A percentile compares a stretch with the other conserved stretches of the same genome.
Conservation (phyloP, 2,113 vertebrate genomes). For the Prionailurus bengalensis region DNA sequence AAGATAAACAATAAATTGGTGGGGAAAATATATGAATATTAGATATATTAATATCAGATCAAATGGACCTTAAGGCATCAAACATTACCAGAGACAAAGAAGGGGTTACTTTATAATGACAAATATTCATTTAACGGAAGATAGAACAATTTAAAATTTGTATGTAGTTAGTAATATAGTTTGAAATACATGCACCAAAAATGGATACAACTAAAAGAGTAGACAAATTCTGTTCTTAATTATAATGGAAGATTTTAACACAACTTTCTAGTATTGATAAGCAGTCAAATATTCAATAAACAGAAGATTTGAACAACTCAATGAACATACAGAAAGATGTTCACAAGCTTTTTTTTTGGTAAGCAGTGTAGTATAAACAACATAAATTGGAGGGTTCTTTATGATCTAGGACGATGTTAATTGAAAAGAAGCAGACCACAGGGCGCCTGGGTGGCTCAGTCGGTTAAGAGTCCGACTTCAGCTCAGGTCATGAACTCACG, state of each 20-base stretch:
- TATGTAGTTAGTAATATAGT: neutral
- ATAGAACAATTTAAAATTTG: neutral
- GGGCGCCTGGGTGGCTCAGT: too few species aligned
- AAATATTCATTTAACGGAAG: neutral
- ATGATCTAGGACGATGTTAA: neutral
- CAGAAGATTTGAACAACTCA: neutral
- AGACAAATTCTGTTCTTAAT: neutral
- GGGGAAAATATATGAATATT: neutral
- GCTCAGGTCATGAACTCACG: too few species aligned
- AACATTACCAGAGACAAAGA: neutral
- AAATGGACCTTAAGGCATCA: neutral
- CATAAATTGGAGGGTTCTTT: neutral
- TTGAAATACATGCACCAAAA: slow-evolving; percentile 2
- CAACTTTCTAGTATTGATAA: neutral
- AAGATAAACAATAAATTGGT: neutral
- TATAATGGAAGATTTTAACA: neutral
- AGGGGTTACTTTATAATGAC: neutral
- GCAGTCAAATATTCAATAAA: neutral
- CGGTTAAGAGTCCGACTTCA: too few species aligned
- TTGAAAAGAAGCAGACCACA: neutral
- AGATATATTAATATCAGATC: neutral
- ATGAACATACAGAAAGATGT: neutral
- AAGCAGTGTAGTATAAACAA: neutral
- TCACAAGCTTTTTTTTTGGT: neutral
- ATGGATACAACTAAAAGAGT: neutral